phyloP scores from a whole-genome alignment of 2,113 vertebrate genomes.

The Nanorana parkeri region DNA sequence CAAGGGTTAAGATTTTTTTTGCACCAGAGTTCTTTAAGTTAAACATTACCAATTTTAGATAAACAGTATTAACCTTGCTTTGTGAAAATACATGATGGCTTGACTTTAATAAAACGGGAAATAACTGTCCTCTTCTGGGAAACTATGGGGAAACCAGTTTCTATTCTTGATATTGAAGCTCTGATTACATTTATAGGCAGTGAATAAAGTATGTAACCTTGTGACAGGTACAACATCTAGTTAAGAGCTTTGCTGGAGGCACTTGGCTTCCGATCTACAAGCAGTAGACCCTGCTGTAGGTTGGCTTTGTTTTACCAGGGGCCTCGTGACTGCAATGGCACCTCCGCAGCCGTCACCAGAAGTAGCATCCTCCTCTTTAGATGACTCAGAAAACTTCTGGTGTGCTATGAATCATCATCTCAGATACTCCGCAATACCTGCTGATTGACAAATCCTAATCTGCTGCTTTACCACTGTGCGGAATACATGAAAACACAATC shows the following conservation, averaged over 20 bases:
- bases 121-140: no score
- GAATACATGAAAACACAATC: neutral
- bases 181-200: neutral
- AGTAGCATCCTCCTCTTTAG: conserved; percentile 1
- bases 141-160: no score
- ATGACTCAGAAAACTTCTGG: conserved; percentile 22
- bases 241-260: neutral
- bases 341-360: neutral
- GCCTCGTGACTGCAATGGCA: neutral
- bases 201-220: neutral
- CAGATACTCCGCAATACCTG: neutral
- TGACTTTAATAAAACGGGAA: no score
- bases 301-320: neutral
- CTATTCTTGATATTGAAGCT: neutral
- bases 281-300: neutral
- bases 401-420: conserved; percentile 13
- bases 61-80: neutral
- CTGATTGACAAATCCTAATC: conserved; percentile 2
- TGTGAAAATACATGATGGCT: no score
- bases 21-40: no score
- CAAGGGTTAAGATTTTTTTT: no score
- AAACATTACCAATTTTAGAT: no score
- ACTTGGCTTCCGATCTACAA: neutral
- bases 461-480: neutral
- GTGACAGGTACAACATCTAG: neutral